These are phyloP conservation scores for Heliconius nattereri DNA, from an alignment of 1,140 invertebrate species.

Conservation along the genomic window DNA sequence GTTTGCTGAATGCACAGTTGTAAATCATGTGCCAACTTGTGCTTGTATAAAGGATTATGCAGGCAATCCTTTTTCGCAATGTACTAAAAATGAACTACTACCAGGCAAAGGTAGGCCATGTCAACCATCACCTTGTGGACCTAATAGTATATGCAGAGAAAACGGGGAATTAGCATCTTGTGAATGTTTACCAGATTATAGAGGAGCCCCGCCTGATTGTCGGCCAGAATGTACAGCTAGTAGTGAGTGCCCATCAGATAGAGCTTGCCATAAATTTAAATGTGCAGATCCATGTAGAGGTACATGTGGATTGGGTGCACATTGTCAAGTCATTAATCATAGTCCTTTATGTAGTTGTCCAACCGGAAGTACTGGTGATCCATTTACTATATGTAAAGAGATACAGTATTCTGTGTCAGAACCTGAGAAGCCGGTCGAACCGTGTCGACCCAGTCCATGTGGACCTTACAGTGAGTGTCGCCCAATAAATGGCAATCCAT, in stretches of 20 bases:
- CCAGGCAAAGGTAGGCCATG: slow-evolving; percentile 82
- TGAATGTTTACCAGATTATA: slow-evolving; percentile 84
- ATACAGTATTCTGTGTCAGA: slow-evolving; percentile 74
- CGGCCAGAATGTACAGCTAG: slow-evolving; percentile 88
- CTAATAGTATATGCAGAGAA: slow-evolving; percentile 85
- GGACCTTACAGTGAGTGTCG: slow-evolving; percentile 88
- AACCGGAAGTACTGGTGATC: slow-evolving; percentile 85
- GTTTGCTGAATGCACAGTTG: slow-evolving; percentile 88
- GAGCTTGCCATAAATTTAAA: slow-evolving; percentile 87
- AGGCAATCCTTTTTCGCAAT: slow-evolving; percentile 86
- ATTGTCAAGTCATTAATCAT: slow-evolving; percentile 88
- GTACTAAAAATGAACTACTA: slow-evolving; percentile 54
- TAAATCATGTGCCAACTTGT: slow-evolving; percentile 89
- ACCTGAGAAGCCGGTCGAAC: slow-evolving; percentile 58
- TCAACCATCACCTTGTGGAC: slow-evolving; percentile 86
- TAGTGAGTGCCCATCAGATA: slow-evolving; percentile 86
- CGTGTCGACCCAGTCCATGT: slow-evolving; percentile 90
- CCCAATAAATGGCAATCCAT: slow-evolving; percentile 81
- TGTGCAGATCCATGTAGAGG: slow-evolving; percentile 87
- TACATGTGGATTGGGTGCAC: slow-evolving; percentile 86
- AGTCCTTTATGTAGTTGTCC: slow-evolving; percentile 89
- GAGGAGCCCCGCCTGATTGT: slow-evolving; percentile 86
- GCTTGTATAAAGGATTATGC: slow-evolving; percentile 87
- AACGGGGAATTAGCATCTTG: slow-evolving; percentile 84
- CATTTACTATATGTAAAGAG: slow-evolving; percentile 82